Evolutionary conservation across 2,113 vertebrate species (phyloP).

Genomic region (Silurus glanis): DNA sequence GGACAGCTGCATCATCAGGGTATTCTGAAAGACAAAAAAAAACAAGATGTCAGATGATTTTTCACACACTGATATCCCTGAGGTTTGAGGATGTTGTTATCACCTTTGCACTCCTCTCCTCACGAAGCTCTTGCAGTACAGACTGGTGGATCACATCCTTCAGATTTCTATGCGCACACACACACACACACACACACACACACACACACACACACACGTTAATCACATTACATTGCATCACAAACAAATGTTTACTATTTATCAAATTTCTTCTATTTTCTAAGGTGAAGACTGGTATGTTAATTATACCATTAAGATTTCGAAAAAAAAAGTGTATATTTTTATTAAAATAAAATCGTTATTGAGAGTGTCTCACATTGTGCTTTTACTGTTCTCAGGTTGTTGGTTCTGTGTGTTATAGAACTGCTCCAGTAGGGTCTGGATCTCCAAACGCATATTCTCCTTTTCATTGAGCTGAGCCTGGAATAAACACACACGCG

Average conservation of each 20-base stretch:
- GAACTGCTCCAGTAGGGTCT: conserved; percentile 80
- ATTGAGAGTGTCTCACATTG: conserved; percentile 56
- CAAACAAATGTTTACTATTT: background rate
- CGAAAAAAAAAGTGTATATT: too few relatives aligned
- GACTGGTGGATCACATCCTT: conserved; percentile 62
- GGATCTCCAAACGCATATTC: conserved; percentile 79
- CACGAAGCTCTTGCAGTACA: conserved; percentile 71
- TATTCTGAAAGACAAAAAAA: conserved; percentile 55
- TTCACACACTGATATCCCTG: too few relatives aligned
- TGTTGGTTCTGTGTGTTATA: conserved; percentile 74
- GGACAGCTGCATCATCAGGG: conserved; percentile 73
- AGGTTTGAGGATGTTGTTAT: background rate
- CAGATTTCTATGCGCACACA: conserved; percentile 59
- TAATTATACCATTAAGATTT: too few relatives aligned
- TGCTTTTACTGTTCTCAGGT: conserved; percentile 30
- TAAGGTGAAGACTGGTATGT: too few relatives aligned
- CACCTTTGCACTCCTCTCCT: conserved; percentile 82
- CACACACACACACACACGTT: conserved; percentile 1
- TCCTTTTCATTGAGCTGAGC: conserved; percentile 82
- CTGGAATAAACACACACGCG: conserved; percentile 61
- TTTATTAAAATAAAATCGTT: background rate
- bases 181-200: conserved; percentile 20
- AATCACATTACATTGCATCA: background rate
- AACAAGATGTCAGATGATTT: background rate
- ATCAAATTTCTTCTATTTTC: too few relatives aligned